phyloP scores from a whole-genome alignment of 2,888 invertebrate genomes.

The Andrena hattorfiana region DNA sequence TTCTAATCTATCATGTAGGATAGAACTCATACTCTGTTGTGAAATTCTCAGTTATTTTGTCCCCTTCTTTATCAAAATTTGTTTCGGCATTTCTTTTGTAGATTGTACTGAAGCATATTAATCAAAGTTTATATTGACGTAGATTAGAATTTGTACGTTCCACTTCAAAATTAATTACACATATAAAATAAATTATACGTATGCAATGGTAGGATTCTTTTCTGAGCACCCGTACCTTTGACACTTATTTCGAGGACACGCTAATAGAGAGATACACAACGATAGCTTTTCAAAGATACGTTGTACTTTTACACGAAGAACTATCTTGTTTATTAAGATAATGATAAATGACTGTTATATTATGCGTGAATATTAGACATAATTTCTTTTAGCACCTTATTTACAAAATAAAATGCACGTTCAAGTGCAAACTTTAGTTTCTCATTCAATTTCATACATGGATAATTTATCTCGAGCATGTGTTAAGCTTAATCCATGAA shows the following conservation, averaged over 20 bases:
- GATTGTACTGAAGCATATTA: no score
- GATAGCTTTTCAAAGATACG: background rate
- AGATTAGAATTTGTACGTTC: no score
- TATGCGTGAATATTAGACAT: background rate
- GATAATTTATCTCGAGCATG: background rate
- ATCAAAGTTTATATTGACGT: no score
- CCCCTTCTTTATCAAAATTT: no score
- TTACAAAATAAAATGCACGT: background rate
- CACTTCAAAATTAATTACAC: no score
- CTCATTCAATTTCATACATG: background rate
- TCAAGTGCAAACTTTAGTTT: slow-evolving; percentile 3
- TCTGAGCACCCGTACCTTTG: background rate
- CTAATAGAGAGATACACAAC: background rate
- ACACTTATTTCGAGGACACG: slow-evolving; percentile 24
- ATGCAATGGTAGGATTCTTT: no score
- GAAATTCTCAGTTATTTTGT: no score
- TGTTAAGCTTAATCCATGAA: slow-evolving; percentile 4
- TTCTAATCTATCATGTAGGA: no score
- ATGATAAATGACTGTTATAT: slow-evolving; percentile 22
- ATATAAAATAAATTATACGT: no score
- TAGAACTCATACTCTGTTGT: no score
- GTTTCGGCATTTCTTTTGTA: no score
- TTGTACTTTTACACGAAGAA: background rate
- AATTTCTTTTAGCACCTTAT: background rate
- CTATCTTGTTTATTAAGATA: slow-evolving; percentile 23